Base-by-base conservation (phyloP, 2,113 vertebrate species). In the Meleagris gallopavo region DNA sequence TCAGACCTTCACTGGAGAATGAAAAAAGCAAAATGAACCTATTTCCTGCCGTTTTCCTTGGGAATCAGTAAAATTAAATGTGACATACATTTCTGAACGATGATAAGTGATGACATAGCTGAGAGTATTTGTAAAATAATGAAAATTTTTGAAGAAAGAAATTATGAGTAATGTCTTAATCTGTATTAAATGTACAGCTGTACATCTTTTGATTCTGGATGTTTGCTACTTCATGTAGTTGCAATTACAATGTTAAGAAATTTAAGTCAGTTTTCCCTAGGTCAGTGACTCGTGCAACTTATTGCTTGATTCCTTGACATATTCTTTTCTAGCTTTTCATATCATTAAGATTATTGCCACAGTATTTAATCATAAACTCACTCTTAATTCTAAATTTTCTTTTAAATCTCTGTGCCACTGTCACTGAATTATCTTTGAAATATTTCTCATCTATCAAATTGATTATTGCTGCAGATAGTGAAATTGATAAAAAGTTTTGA, bases 281-380 rank as follows among this genome's bases (percentile, higher is more conserved):
- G 86, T 86, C 78, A 94, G 65, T 45, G 6, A 27, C 43, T n/a
- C 6, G 30, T n/a, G 18, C 5, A 89, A 82, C 9, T 78, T 85
- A 46, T 32, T 78, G 41, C 83, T 96, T 93, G 27, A 88, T 86
- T 89, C 84, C 81, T 79, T 92, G 40, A 24, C 66, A 61, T 50
- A 17, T 73, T 93, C 70, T 24, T 92, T 93, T 40, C 36, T 3
- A 0, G 81, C 12, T 69, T 43, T 76, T 92, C 48, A 75, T 11
- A 22, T 88, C 46, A 84, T 93, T 83, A 83, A 81, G 69, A 64
- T 54, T 84, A 69, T 76, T 93, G 52, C 30, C 90, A 57, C 90
- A 57, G 15, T 90, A 64, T 60, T 48, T 92, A 90, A 70, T 64
- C 52, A 57, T 77, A 74, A 88, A 93, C 46, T 65, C 41, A 69